These are phyloP conservation scores for Glossophaga mutica DNA, from an alignment of 2,797 vertebrate species.

Conservation along the genomic window DNA sequence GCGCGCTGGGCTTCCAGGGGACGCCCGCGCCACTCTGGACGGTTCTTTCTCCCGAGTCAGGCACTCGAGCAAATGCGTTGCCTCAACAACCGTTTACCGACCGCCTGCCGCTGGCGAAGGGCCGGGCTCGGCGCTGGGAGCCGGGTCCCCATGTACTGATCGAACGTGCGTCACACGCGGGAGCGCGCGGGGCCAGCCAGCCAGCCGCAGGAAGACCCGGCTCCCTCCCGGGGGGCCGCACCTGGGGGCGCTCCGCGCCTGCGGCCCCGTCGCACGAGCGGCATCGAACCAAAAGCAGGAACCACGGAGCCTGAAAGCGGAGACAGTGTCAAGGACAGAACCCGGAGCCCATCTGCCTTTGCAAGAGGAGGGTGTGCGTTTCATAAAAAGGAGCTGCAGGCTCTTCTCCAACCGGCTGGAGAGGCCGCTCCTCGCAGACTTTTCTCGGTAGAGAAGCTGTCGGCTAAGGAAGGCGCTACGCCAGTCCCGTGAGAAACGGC, in stretches of 20 bases:
- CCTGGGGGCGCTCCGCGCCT: fast-evolving
- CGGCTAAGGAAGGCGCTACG: background rate
- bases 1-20: background rate
- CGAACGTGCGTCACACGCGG: fast-evolving
- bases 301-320: background rate
- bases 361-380: background rate
- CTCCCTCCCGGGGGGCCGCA: background rate
- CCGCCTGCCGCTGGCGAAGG: background rate
- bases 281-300: background rate
- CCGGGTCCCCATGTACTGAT: background rate
- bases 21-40: background rate
- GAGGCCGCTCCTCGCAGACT: too few relatives aligned
- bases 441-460: background rate
- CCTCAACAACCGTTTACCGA: background rate
- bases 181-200: fast-evolving
- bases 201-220: background rate
- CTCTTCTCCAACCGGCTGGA: background rate
- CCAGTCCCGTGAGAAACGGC: background rate
- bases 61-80: background rate
- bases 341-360: background rate
- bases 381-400: fast-evolving
- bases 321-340: background rate
- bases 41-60: background rate
- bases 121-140: background rate
- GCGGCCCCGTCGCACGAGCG: background rate